Conservation (phyloP, 2,797 vertebrate species). For the Semaprochilodus insignis region DNA sequence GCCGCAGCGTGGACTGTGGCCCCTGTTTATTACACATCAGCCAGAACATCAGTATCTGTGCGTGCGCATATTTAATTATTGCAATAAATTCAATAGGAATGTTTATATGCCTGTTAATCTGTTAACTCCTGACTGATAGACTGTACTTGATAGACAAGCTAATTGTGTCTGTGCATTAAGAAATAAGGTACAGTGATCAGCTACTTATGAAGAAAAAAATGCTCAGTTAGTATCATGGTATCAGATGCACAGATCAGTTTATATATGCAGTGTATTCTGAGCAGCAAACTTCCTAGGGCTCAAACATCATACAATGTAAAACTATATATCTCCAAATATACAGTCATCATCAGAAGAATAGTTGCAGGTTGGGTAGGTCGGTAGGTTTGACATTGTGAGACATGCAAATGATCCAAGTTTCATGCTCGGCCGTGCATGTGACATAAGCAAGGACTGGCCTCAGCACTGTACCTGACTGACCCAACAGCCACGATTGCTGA, state of each 20-base stretch:
- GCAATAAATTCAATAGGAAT: background rate
- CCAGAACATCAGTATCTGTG: background rate
- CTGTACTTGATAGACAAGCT: background rate
- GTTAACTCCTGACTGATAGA: background rate
- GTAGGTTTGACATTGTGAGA: too few relatives aligned
- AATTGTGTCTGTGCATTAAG: background rate
- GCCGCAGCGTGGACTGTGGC: conserved; percentile 26
- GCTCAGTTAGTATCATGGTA: background rate
- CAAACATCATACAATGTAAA: too few relatives aligned
- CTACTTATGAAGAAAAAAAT: background rate
- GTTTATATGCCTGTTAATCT: background rate
- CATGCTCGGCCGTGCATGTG: too few relatives aligned
- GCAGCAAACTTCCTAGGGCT: too few relatives aligned
- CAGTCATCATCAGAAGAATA: too few relatives aligned
- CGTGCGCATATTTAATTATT: background rate
- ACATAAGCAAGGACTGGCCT: too few relatives aligned
- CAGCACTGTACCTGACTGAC: too few relatives aligned
- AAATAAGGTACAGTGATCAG: background rate
- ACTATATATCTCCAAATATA: too few relatives aligned
- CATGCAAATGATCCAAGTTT: too few relatives aligned
- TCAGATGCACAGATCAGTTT: background rate
- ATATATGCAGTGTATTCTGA: background rate
- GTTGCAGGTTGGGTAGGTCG: too few relatives aligned
- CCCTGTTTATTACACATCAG: conserved; percentile 45
- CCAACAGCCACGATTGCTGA: too few relatives aligned